These are phyloP conservation scores for Microplitis mediator DNA, from an alignment of 1,140 invertebrate genomes.

Conservation along the genomic window DNA sequence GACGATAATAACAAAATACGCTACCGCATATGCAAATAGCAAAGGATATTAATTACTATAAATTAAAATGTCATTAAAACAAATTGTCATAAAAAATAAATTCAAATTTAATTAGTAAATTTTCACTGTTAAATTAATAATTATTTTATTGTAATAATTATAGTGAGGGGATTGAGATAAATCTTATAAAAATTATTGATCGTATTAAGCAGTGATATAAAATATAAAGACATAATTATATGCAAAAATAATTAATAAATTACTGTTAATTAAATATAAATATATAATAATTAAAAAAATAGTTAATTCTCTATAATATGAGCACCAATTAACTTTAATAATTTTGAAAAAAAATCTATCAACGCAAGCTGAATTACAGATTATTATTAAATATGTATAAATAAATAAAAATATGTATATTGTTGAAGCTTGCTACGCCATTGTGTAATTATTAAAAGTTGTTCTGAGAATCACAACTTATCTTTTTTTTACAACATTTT, in stretches of 20 bases:
- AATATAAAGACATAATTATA: conserved; percentile 3
- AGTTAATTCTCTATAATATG: neutral
- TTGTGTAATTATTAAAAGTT: neutral
- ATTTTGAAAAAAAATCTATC: neutral
- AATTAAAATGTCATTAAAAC: no score
- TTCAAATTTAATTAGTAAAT: neutral
- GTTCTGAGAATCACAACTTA: neutral
- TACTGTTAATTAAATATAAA: conserved; percentile 4
- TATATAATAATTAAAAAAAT: neutral
- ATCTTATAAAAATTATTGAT: conserved; percentile 17
- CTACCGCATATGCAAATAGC: no score
- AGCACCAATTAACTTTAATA: neutral
- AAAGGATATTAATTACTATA: no score
- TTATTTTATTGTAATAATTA: neutral
- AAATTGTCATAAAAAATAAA: neutral
- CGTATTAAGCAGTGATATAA: conserved; percentile 18
- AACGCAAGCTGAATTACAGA: neutral
- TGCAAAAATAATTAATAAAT: neutral
- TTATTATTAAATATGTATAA: neutral
- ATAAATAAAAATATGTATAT: neutral
- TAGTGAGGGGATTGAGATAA: neutral
- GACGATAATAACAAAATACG: no score
- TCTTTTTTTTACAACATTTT: no score
- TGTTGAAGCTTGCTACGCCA: neutral
- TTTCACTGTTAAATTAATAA: neutral